Percentiles rank a stretch among this genome's conserved stretches.
Evolutionary conservation across 2,113 vertebrate genomes (phyloP).

Genomic region (Syngnathus floridae): DNA sequence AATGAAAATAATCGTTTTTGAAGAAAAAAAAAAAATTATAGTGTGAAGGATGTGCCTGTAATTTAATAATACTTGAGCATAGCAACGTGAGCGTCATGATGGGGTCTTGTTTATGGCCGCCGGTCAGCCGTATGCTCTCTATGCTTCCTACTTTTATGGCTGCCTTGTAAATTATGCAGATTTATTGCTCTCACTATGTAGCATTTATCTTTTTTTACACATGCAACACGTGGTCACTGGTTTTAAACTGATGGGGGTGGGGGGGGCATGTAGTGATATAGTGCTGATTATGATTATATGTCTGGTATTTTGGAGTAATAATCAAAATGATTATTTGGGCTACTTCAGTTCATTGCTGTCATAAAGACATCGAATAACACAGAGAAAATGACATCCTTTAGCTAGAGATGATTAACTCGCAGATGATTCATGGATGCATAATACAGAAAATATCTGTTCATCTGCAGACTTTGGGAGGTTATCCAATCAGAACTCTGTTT

Average conservation of each 20-base stretch:
- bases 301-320: background rate
- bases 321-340: background rate
- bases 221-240: no score
- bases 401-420: background rate
- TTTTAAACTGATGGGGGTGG: no score
- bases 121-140: background rate
- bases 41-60: no score
- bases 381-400: background rate
- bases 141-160: conserved; percentile 4
- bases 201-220: background rate
- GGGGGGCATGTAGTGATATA: background rate
- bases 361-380: background rate
- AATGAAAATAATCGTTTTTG: no score
- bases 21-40: no score
- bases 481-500: no score
- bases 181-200: background rate
- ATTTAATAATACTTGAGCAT: background rate
- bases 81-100: background rate
- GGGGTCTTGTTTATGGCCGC: background rate
- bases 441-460: no score
- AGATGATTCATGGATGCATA: no score
- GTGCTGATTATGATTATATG: background rate
- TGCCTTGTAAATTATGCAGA: conserved; percentile 1
- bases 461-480: no score
- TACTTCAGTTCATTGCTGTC: background rate